Percentiles rank a stretch among this genome's conserved stretches.
These are phyloP conservation scores for Phrynocephalus guinanensis DNA, from an alignment of 2,797 vertebrate genomes.

Conservation along the genomic window DNA sequence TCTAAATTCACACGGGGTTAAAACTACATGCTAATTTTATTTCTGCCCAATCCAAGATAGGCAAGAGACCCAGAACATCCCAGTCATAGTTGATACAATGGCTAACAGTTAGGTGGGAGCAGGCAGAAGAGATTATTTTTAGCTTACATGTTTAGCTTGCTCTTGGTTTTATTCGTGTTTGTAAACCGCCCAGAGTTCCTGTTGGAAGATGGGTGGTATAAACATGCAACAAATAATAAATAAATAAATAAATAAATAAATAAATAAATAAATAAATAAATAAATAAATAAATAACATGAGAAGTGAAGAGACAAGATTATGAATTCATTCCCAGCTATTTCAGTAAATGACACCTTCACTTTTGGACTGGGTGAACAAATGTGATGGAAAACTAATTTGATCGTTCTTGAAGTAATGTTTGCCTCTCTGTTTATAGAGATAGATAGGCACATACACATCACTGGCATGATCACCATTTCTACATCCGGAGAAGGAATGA, in stretches of 20 bases:
- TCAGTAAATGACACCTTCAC: not conserved
- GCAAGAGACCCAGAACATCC: not conserved
- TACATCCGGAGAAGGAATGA: not conserved
- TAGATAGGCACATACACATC: not conserved
- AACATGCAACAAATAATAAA: no score
- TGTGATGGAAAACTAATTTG: not conserved
- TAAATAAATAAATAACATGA: no score
- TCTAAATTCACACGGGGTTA: not conserved
- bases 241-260: no score
- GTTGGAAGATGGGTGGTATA: no score
- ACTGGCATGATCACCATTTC: not conserved
- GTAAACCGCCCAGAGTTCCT: no score
- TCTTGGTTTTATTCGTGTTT: no score
- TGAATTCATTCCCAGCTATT: no score
- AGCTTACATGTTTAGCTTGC: no score
- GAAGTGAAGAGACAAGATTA: no score
- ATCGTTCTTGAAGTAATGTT: not conserved
- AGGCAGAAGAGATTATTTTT: not conserved
- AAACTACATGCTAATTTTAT: not conserved
- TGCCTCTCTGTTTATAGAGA: not conserved
- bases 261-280: no score
- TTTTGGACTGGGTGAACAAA: not conserved
- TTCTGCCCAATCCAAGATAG: not conserved
- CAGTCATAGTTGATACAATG: not conserved
- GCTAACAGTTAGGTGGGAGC: no score